A percentile compares a stretch with the other conserved stretches of the same genome.
Conservation (phyloP, 1,140 invertebrate species). For the Eupeodes corollae region DNA sequence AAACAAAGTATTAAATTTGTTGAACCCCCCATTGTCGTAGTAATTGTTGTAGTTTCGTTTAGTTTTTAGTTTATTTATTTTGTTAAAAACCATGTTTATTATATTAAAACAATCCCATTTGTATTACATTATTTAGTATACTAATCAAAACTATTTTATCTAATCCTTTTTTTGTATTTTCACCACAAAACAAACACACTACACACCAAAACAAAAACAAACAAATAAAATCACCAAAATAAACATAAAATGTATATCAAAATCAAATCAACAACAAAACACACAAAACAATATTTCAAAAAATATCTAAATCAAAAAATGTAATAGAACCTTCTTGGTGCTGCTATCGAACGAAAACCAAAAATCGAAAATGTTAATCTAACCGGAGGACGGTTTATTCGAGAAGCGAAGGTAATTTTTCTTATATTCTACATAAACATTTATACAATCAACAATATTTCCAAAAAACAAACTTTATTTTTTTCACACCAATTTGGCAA, state of each 20-base stretch:
- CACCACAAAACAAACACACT: conserved; percentile 10
- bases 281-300: conserved; percentile 5
- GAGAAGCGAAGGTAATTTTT: conserved; percentile 88
- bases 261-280: conserved; percentile 4
- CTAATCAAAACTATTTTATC: not conserved
- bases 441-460: not conserved
- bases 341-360: conserved; percentile 77
- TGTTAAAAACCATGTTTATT: too few relatives aligned
- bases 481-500: too few relatives aligned
- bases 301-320: not conserved
- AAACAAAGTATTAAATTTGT: too few relatives aligned
- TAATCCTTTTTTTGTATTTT: conserved; percentile 29
- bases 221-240: not conserved
- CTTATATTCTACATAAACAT: conserved; percentile 3
- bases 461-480: too few relatives aligned
- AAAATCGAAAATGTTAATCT: conserved; percentile 92
- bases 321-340: conserved; percentile 76
- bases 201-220: not conserved
- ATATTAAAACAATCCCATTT: too few relatives aligned
- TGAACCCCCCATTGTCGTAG: too few relatives aligned
- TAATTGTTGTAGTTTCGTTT: too few relatives aligned
- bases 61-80: too few relatives aligned
- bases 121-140: not conserved
- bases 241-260: conserved; percentile 12
- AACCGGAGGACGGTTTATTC: conserved; percentile 87